A percentile compares a stretch with the other conserved stretches of the same genome.
phyloP scores from a whole-genome alignment of 2,113 vertebrate species.

The Cervus canadensis region DNA sequence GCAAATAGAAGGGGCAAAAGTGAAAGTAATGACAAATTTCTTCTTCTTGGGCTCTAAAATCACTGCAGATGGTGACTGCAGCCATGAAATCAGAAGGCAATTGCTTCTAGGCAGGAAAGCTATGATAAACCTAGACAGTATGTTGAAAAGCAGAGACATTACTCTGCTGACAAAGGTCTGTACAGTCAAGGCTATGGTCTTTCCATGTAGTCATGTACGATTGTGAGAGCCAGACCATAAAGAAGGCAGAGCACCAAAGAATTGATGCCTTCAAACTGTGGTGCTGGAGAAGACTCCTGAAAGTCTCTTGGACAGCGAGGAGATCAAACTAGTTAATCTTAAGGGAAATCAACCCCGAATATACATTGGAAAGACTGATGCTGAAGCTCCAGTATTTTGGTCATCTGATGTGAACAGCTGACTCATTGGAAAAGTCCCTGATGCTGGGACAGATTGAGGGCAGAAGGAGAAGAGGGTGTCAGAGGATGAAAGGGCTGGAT shows the following conservation, averaged over 20 bases:
- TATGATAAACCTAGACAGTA: neutral
- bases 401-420: neutral
- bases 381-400: neutral
- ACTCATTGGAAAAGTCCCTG: neutral
- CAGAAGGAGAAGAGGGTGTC: neutral
- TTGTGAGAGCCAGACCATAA: neutral
- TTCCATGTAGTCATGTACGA: neutral
- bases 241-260: neutral
- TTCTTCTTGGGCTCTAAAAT: neutral
- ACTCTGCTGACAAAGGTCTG: neutral
- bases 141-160: neutral
- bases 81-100: neutral
- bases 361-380: neutral
- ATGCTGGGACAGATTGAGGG: neutral
- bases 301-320: neutral
- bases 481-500: neutral
- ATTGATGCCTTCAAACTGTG: neutral
- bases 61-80: neutral
- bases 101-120: neutral
- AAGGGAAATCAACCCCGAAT: neutral
- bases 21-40: neutral
- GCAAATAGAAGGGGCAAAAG: neutral
- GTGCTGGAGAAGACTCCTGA: neutral
- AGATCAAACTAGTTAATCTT: neutral
- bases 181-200: neutral